Evolutionary conservation across 2,888 invertebrate genomes (phyloP).

Genomic region (Colletes collaris): DNA sequence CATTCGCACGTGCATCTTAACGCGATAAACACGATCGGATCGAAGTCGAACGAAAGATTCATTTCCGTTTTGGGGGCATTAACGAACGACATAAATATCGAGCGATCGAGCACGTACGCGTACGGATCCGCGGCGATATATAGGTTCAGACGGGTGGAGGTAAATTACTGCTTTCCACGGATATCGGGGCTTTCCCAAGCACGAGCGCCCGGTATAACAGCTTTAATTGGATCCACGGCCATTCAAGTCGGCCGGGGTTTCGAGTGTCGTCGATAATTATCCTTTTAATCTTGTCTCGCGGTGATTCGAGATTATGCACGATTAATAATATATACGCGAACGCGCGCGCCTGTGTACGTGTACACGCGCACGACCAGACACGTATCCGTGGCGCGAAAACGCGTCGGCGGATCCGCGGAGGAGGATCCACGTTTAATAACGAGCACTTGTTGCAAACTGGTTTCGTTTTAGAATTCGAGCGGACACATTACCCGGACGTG

Average conservation of each 20-base stretch:
- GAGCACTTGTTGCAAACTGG: constrained; percentile 77
- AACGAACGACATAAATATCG: constrained; percentile 20
- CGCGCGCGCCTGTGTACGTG: background rate
- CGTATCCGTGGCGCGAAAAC: constrained; percentile 10
- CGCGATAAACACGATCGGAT: background rate
- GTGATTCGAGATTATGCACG: constrained; percentile 49
- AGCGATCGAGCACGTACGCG: constrained; percentile 16
- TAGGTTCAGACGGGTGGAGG: constrained; percentile 9
- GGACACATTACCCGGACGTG: constrained; percentile 98
- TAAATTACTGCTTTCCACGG: constrained; percentile 48
- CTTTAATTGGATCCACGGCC: constrained; percentile 55
- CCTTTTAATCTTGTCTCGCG: constrained; percentile 47
- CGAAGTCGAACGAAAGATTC: constrained; percentile 5
- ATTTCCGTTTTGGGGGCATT: background rate
- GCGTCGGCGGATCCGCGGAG: constrained; percentile 1
- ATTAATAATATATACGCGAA: constrained; percentile 33
- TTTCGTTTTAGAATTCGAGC: constrained; percentile 93
- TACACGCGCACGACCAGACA: too few relatives aligned
- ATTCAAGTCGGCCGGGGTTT: constrained; percentile 43
- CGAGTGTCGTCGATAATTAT: constrained; percentile 56
- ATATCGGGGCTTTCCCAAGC: constrained; percentile 26
- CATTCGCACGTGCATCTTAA: background rate
- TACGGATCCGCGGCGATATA: too few relatives aligned
- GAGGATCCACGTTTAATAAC: constrained; percentile 65
- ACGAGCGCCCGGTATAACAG: constrained; percentile 23